These are phyloP conservation scores for Drosophila ironensis DNA, from an alignment of 1,140 invertebrate species.

Conservation along the genomic window DNA sequence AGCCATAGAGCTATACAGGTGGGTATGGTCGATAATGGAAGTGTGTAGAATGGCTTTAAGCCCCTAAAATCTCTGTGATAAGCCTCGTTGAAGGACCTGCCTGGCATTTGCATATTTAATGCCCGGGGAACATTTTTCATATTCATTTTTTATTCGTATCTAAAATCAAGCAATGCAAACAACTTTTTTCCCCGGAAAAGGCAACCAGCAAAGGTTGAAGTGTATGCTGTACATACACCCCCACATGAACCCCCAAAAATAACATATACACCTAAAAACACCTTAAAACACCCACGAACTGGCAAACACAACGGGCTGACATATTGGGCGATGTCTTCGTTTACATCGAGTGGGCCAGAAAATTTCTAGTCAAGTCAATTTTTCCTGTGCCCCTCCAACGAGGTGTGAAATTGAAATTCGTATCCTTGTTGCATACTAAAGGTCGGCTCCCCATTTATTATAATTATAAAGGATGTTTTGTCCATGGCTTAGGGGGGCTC, in stretches of 20 bases:
- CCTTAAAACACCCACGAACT: conserved; percentile 13
- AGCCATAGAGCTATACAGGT: conserved; percentile 21
- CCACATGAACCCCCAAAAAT: conserved; percentile 11
- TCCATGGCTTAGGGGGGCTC: neutral
- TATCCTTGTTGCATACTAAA: conserved; percentile 49
- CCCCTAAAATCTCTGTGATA: conserved; percentile 13
- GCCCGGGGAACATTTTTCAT: conserved; percentile 50
- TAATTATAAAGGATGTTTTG: conserved; percentile 26
- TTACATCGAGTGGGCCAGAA: conserved; percentile 30
- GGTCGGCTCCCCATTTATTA: conserved; percentile 29
- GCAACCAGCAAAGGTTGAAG: conserved; percentile 16
- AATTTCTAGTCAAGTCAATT: conserved; percentile 26
- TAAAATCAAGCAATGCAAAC: conserved; percentile 47
- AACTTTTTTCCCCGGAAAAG: conserved; percentile 31
- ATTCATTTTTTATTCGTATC: conserved; percentile 53
- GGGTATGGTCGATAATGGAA: conserved; percentile 1
- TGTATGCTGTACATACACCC: neutral
- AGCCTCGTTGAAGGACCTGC: neutral
- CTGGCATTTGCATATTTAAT: conserved; percentile 65
- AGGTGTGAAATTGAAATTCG: conserved; percentile 73
- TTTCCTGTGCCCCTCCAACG: conserved; percentile 51
- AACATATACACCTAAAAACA: conserved; percentile 6
- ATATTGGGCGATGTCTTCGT: conserved; percentile 47
- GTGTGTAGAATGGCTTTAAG: conserved; percentile 30
- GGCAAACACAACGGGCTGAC: conserved; percentile 15